These are phyloP conservation scores for Tamias sibiricus DNA, from an alignment of 2,113 vertebrate species.

Conservation along the genomic window DNA sequence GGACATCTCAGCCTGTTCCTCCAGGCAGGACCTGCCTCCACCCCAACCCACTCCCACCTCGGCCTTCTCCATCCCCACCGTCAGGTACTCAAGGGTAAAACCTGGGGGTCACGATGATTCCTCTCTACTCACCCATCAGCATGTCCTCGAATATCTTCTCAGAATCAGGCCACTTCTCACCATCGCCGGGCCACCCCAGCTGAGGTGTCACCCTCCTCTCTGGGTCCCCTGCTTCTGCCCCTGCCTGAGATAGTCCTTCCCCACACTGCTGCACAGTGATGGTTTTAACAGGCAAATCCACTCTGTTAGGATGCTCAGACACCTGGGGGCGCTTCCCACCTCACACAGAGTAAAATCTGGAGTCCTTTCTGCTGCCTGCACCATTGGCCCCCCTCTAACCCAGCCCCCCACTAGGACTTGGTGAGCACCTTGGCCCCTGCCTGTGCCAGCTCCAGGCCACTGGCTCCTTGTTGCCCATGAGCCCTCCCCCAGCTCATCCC, in stretches of 20 bases:
- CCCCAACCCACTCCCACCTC: not conserved
- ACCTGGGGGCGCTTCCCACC: not conserved
- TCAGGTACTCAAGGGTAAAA: not conserved
- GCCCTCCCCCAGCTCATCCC: not conserved
- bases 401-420: not conserved
- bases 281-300: not conserved
- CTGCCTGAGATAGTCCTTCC: not conserved
- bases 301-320: not conserved
- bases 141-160: not conserved
- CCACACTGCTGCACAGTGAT: not conserved
- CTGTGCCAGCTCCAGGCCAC: not conserved
- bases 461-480: too few species aligned
- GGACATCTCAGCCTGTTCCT: not conserved
- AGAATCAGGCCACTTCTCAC: not conserved
- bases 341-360: not conserved
- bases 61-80: not conserved
- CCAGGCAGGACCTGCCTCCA: too few species aligned
- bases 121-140: too few species aligned
- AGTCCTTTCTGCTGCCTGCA: not conserved
- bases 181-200: fast-evolving
- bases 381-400: not conserved
- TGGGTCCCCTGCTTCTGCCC: not conserved
- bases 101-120: not conserved
- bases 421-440: not conserved
- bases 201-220: not conserved